phyloP scores from a whole-genome alignment of 2,888 invertebrate species.

The Hypselothyrea guttata region DNA sequence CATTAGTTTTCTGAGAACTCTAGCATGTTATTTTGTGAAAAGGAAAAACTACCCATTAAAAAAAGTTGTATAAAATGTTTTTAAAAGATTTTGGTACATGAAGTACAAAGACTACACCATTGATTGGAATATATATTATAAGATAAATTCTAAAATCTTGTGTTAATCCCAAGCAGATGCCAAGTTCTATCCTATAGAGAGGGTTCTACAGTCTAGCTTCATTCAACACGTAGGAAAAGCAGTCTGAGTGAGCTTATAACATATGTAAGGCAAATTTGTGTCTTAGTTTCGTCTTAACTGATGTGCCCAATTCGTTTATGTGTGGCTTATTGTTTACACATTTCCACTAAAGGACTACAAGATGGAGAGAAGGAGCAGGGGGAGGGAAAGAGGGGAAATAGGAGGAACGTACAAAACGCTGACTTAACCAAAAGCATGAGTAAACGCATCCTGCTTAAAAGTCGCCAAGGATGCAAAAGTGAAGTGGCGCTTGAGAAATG shows the following conservation, averaged over 20 bases:
- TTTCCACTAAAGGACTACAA: background rate
- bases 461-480: slow-evolving; percentile 70
- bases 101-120: no score
- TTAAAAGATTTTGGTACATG: no score
- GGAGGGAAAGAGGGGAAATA: background rate
- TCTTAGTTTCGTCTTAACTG: slow-evolving; percentile 28
- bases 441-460: slow-evolving; percentile 70
- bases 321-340: slow-evolving; percentile 57
- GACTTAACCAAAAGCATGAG: slow-evolving; percentile 39
- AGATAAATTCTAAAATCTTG: no score
- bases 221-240: background rate
- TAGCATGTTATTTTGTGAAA: no score
- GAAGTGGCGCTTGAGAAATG: slow-evolving; percentile 70
- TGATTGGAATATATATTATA: no score
- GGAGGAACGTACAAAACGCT: slow-evolving; percentile 32
- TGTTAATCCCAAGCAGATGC: no score
- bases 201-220: background rate
- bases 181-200: no score
- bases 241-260: slow-evolving; percentile 8
- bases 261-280: slow-evolving; percentile 11
- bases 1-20: no score
- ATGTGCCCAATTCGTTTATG: slow-evolving; percentile 52
- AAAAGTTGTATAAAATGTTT: no score
- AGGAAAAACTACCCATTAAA: no score
- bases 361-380: background rate